Conservation (phyloP, 2,888 invertebrate species). For the Adineta ricciae region DNA sequence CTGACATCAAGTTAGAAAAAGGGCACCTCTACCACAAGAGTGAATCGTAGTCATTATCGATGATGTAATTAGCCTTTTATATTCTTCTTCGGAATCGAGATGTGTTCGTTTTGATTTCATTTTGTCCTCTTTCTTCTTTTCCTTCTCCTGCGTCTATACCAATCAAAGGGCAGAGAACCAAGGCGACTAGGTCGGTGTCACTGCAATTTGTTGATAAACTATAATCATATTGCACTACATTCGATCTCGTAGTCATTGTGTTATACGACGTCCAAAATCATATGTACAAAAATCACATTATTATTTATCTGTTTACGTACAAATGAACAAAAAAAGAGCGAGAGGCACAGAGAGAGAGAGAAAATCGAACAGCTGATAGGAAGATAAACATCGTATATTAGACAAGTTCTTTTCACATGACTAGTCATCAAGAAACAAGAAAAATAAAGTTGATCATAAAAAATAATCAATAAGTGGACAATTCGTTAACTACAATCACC, state of each 20-base stretch:
- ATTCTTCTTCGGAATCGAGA: neutral
- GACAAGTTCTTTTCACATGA: neutral
- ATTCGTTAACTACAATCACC: slow-evolving; percentile 11
- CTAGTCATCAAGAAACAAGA: neutral
- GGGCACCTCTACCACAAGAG: neutral
- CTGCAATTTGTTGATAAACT: neutral
- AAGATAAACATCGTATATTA: neutral
- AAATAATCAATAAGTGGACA: neutral
- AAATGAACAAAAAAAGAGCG: neutral
- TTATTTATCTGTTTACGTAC: neutral
- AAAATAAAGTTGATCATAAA: neutral
- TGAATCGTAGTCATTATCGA: neutral
- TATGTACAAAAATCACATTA: neutral
- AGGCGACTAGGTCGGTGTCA: neutral
- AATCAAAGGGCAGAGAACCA: neutral
- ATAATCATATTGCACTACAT: slow-evolving; percentile 1
- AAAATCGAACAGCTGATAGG: neutral
- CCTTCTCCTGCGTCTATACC: too few species aligned
- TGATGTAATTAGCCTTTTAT: neutral
- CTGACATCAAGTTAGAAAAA: neutral
- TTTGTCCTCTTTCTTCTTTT: neutral
- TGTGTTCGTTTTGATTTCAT: too few species aligned
- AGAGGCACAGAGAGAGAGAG: neutral
- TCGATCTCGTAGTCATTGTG: slow-evolving; percentile 5
- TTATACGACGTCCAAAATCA: neutral